Evolutionary conservation across 2,888 invertebrate species (phyloP), one percentile per base, ranked within the genome.

Genomic region (Parelbella ahira): DNA sequence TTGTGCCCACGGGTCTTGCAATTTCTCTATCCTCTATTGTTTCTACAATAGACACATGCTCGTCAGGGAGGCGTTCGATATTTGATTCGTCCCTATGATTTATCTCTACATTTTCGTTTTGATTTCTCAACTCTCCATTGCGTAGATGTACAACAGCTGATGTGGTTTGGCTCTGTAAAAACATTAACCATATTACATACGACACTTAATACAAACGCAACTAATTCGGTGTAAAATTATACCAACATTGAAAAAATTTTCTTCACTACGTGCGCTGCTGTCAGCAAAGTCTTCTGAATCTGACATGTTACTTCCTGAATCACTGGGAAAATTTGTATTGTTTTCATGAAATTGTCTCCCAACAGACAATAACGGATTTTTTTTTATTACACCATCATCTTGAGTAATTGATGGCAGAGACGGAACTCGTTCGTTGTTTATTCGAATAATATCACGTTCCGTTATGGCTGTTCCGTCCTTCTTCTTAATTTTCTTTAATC

Each of bases 11-110:
- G 5, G 91, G 90, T 55, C 91, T 84, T 4, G 92, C 83, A 52
- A 93, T 93, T 51, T 92, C 88, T 45, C 91, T 83, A 33, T 93
- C 93, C 48, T 93, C 93, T 49, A 92, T 89, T 2, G 95, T 95
- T 76, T 95, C 95, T 4, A 94, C 92, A 43, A 95, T 94, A 1
- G 95, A 93, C 4, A 95, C 95, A 65, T 95, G 94, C 69, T 94
- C 95, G 60, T 94, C 93, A 1, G 95, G 95, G 23, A 94, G 84
- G 47, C 93, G 88, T 76, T 95, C 95, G 8, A 91, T 91, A 10
- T 86, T 82, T 6, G 89, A 86, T 46, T 89, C 88, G 45, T 91
- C 90, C 25, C 90, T 84, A 54, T 87, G 82, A 37, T 53, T 75
- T 6, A 70, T 21, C 53, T 86, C 84, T 47, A 54, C 56, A 50